Conservation (phyloP, 2,888 invertebrate genomes). For the Agrochola lychnidis region DNA sequence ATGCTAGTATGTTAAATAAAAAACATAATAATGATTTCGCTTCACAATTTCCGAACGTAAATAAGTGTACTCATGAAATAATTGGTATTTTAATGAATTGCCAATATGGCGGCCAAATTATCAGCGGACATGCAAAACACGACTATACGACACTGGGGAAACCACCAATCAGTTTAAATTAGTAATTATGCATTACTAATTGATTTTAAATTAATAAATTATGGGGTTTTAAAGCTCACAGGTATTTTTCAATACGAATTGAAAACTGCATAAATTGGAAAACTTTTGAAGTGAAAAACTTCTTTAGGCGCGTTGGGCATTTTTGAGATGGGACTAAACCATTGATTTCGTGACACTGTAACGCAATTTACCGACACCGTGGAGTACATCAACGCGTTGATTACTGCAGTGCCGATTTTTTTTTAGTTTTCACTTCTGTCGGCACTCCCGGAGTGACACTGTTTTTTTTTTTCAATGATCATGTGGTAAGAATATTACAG, state of each 20-base stretch:
- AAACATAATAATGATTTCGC: constrained; percentile 44
- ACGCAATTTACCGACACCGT: too few relatives aligned
- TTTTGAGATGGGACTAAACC: too few relatives aligned
- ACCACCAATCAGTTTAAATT: constrained; percentile 16
- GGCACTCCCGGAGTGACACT: too few relatives aligned
- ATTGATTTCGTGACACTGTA: too few relatives aligned
- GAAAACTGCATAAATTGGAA: neutral
- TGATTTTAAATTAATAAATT: neutral
- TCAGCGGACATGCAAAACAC: constrained; percentile 18
- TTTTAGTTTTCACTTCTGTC: too few relatives aligned
- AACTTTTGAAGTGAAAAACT: neutral
- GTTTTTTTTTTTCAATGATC: neutral
- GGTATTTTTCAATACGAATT: neutral
- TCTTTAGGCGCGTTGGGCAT: too few relatives aligned
- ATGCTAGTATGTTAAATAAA: constrained; percentile 30
- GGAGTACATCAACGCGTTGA: too few relatives aligned
- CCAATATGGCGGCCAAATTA: constrained; percentile 50
- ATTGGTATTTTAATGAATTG: constrained; percentile 70
- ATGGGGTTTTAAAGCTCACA: neutral
- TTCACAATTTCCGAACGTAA: constrained; percentile 62
- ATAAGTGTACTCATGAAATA: constrained; percentile 71
- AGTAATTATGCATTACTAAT: neutral
- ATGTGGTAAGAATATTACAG: neutral
- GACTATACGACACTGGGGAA: neutral
- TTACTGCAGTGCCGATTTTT: too few relatives aligned